Base-by-base conservation (phyloP, 2,888 invertebrate genomes). In the Philaethria dido region DNA sequence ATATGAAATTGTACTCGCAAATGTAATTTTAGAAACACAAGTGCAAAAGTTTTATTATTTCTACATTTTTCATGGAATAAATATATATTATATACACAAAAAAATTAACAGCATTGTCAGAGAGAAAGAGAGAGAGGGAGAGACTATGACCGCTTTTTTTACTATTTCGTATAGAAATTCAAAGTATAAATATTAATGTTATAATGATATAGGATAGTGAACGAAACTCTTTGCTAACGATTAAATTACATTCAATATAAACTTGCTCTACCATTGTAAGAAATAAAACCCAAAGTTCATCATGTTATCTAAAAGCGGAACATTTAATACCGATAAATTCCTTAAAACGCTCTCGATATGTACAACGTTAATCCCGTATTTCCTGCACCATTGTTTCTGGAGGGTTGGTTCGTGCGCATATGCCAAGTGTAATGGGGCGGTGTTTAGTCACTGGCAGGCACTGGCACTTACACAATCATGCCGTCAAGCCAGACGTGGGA, bases 401-500 rank as follows among this genome's bases (percentile, higher is more conserved):
- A 69, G 82, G 82, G 82, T 81, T 76, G 79, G 76, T 79, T 88
- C 88, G 89, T 89, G 89, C 84, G 82, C 80, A 78, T 79, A 85
- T 81, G 88, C 86, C 85, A 84, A 83, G 79, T 83, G 85, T 86
- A 87, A 87, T 86, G 85, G 84, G 79, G 81, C 78, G 79, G 80
- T 82, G 82, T 82, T 83, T 81, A 84, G 78, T 80, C 80, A 80
- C 80, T 77, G 79, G 79, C 73, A 64, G 66, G 75, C 78, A 78
- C 77, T 80, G 79, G 79, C 84, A 86, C 86, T 89, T 88, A 87
- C 80, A 81, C 89, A 89, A 90, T 90, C 90, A 87, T 82, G 75
- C 81, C 88, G 89, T 90, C 90, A 89, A 86, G 80, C 85, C 81
- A 66, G 72, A 73, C 89, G 88, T 88, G 87, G 83, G 88, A 88